Evolutionary conservation across 2,113 vertebrate genomes (phyloP), one percentile per base, ranked within the genome.

Genomic region (Cavia aperea): DNA sequence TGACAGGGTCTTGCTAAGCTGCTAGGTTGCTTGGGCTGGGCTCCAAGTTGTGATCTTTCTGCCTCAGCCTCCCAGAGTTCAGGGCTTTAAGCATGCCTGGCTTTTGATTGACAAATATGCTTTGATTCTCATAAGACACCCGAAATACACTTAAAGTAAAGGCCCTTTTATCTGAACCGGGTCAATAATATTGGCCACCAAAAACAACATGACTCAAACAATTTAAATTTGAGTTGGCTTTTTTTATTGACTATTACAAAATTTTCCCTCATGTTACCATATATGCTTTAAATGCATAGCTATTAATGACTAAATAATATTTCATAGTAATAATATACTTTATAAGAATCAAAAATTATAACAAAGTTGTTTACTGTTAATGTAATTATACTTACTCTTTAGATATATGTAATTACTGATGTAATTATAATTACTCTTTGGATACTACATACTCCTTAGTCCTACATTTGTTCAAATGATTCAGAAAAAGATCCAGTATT

Each of bases 301-400:
- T 90, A 72, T 73, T 75, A 81, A 54, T n/a, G 72, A 26, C n/a
- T 87, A 84, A 62, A 85, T 87, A 75, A 29, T 85, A 85, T 88
- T 92, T 81, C 43, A 68, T 39, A 73, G 1, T 56, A 91, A 65
- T 7, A 19, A 86, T 36, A 60, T 3, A 73, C 11, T 93, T 16
- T 66, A 18, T 83, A 90, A 93, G 11, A 77, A 63, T 9, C 2
- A 29, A 65, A 85, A 81, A 7, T 88, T 24, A 49, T 9, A 60
- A 92, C 13, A 78, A 66, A 65, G 7, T 31, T 75, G 33, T 54
- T 83, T 88, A 63, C 6, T 49, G 4, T 62, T 65, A 79, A 89
- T 60, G 19, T 11, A 36, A 56, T 31, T 88, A 88, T 87, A 95
- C 92, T 82, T 86, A 94, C 88, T 88, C 33, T 58, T 58, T 58